These are phyloP conservation scores for Alentia gelatinosa DNA, from an alignment of 2,888 invertebrate genomes.

Conservation along the genomic window DNA sequence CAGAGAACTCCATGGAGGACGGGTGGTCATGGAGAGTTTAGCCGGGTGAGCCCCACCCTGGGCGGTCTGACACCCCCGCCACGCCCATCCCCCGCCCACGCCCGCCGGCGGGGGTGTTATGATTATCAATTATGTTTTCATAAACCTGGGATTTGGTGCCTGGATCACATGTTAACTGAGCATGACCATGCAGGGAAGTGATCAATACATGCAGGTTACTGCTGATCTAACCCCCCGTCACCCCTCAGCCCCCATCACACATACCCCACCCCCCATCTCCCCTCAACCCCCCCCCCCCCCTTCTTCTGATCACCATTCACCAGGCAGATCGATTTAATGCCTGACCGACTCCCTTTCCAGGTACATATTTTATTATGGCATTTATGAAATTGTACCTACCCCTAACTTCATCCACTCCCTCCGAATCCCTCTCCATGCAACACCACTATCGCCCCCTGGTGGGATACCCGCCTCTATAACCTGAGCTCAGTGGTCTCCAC, in stretches of 20 bases:
- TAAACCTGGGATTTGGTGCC: not conserved
- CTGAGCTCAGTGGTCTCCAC: not conserved
- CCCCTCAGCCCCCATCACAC: not conserved
- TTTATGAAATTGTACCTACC: constrained; percentile 3
- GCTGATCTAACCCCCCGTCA: too few species aligned
- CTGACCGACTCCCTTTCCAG: not conserved
- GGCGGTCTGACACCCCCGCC: not conserved
- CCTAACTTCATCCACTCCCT: too few species aligned
- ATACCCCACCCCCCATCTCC: not conserved
- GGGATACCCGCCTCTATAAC: not conserved
- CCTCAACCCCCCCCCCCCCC: not conserved
- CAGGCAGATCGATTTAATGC: not conserved
- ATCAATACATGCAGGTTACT: not conserved
- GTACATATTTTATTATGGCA: constrained; percentile 16
- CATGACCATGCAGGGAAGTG: not conserved
- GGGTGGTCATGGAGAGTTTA: not conserved
- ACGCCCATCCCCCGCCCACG: not conserved
- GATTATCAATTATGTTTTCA: constrained; percentile 39
- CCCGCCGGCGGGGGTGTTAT: not conserved
- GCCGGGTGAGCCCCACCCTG: not conserved
- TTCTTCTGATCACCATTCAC: not conserved
- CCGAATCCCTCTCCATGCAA: too few species aligned
- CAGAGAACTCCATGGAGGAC: not conserved
- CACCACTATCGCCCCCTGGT: not conserved
- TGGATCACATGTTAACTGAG: not conserved